phyloP scores from a whole-genome alignment of 2,113 vertebrate genomes.

The Elachura formosa region DNA sequence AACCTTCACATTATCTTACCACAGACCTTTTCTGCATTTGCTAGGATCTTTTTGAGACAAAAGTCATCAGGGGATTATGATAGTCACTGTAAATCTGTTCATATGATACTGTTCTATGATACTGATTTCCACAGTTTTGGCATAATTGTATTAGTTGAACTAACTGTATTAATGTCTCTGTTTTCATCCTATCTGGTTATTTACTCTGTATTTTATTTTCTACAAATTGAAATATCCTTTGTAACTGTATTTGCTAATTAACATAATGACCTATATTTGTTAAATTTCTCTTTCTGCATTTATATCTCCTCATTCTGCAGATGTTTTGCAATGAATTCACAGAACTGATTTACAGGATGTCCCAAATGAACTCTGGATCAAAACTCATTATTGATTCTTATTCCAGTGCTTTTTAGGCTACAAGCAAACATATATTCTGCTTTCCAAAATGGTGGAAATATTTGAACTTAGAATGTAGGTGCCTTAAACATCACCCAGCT shows the following conservation, averaged over 20 bases:
- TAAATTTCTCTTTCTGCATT: not conserved
- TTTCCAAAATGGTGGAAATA: not conserved
- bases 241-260: not conserved
- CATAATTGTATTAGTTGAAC: not conserved
- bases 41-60: not conserved
- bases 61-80: not conserved
- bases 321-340: not conserved
- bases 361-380: not conserved
- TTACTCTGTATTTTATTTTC: not conserved
- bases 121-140: not conserved
- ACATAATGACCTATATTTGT: not conserved
- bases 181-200: not conserved
- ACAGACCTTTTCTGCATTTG: not conserved
- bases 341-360: not conserved
- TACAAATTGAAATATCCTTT: not conserved
- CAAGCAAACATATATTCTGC: not conserved
- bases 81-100: not conserved
- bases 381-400: not conserved
- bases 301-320: not conserved
- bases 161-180: not conserved
- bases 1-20: not conserved
- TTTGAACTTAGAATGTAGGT: not conserved
- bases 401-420: not conserved
- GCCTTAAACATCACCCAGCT: not conserved
- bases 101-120: not conserved